These are phyloP conservation scores for Acipenser oxyrinchus DNA, from an alignment of 2,797 vertebrate genomes.

Conservation along the genomic window DNA sequence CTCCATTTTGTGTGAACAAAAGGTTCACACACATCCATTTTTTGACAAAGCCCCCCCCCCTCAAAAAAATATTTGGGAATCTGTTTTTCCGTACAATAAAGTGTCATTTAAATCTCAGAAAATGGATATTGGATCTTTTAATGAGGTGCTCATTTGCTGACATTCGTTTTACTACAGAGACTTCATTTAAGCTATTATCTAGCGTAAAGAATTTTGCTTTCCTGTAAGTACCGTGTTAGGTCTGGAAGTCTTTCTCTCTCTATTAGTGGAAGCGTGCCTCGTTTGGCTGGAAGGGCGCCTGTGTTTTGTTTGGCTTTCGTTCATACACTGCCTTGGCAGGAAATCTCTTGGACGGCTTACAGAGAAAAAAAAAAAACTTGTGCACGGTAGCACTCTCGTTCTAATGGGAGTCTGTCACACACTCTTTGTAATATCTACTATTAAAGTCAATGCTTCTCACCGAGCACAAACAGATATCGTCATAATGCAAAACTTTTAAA, in stretches of 20 bases:
- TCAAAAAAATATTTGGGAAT: constrained; percentile 28
- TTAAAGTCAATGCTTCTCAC: neutral
- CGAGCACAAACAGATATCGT: constrained; percentile 16
- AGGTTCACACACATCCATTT: constrained; percentile 11
- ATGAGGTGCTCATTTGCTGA: constrained; percentile 34
- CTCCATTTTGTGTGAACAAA: constrained; percentile 17
- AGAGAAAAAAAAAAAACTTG: constrained; percentile 71
- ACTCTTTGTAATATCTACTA: neutral
- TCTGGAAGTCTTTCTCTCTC: constrained; percentile 67
- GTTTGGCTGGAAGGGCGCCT: constrained; percentile 76
- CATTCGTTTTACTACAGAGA: constrained; percentile 18
- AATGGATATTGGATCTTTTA: constrained; percentile 34
- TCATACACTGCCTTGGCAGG: constrained; percentile 84
- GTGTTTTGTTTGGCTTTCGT: constrained; percentile 92
- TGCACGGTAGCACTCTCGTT: constrained; percentile 66
- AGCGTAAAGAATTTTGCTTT: neutral
- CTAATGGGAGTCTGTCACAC: constrained; percentile 24
- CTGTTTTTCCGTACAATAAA: constrained; percentile 27
- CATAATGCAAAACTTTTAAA: constrained; percentile 32
- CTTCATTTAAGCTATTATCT: constrained; percentile 10
- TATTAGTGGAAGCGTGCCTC: constrained; percentile 73
- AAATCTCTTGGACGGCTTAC: constrained; percentile 73
- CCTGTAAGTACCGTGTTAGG: neutral
- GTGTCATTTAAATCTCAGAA: constrained; percentile 27
- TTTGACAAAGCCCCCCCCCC: constrained; percentile 19